Evolutionary conservation across 2,888 invertebrate genomes (phyloP).

Genomic region (Azorinus chamasolen): DNA sequence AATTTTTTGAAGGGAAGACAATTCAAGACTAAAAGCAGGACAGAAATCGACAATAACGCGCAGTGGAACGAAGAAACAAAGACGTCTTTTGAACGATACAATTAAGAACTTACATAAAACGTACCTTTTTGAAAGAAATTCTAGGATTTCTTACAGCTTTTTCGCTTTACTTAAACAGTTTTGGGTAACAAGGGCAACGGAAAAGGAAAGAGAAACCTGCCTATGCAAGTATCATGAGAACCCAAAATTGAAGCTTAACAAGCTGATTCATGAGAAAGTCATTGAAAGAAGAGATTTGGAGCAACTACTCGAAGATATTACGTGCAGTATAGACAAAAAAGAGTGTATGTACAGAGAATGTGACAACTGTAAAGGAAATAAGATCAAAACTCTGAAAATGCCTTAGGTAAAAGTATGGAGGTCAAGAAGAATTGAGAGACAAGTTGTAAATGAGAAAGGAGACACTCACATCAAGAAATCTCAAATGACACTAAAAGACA

Average conservation of each 20-base stretch:
- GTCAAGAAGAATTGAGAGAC: constrained; percentile 7
- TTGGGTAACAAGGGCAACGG: constrained; percentile 24
- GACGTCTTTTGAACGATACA: constrained; percentile 32
- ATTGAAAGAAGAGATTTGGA: neutral
- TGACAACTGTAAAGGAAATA: constrained; percentile 1
- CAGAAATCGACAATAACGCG: constrained; percentile 37
- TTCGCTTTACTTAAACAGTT: constrained; percentile 44
- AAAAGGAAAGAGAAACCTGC: constrained; percentile 49
- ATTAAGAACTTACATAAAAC: constrained; percentile 36
- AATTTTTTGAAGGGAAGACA: constrained; percentile 47
- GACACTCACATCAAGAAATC: neutral
- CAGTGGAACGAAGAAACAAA: constrained; percentile 36
- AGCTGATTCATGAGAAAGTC: constrained; percentile 7
- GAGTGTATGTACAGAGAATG: constrained; percentile 37
- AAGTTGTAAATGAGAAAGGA: neutral
- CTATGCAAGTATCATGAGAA: no score
- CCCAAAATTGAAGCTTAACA: constrained; percentile 21
- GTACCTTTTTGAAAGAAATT: constrained; percentile 14
- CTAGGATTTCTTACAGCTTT: constrained; percentile 27
- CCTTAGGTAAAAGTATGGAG: constrained; percentile 9
- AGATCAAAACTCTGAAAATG: neutral
- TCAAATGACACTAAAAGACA: constrained; percentile 16
- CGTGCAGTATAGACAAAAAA: constrained; percentile 14
- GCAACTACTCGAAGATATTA: constrained; percentile 11
- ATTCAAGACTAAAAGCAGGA: constrained; percentile 35